Evolutionary conservation across 92 coral and sea anemone genomes (phyloP).

Genomic region (Meandrina meandrites): DNA sequence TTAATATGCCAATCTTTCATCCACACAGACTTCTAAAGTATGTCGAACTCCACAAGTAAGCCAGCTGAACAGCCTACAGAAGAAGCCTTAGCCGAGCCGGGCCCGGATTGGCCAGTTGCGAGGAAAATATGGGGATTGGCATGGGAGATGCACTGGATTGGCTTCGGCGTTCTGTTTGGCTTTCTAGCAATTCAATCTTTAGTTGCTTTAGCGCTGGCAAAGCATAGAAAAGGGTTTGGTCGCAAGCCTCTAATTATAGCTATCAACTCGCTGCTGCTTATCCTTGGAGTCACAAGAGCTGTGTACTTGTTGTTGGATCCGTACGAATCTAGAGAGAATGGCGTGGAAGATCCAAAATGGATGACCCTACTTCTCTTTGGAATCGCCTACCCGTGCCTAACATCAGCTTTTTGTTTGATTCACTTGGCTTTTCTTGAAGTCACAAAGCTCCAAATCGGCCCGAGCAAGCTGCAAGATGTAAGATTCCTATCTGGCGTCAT

Average conservation of each 20-base stretch:
- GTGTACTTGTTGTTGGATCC: conserved; percentile 77
- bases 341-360: conserved; percentile 55
- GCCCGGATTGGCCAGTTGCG: conserved; percentile 83
- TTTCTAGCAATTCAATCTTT: conserved; percentile 72
- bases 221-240: conserved; percentile 57
- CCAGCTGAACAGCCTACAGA: conserved; percentile 2
- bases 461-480: conserved; percentile 61
- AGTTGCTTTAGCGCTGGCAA: conserved; percentile 56
- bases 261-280: conserved; percentile 61
- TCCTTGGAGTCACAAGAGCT: conserved; percentile 74
- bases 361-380: conserved; percentile 64
- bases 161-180: conserved; percentile 70
- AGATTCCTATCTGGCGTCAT: conserved; percentile 69
- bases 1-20: neutral
- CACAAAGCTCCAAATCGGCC: conserved; percentile 66
- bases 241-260: conserved; percentile 66
- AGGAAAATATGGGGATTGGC: conserved; percentile 69
- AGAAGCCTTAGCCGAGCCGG: conserved; percentile 68
- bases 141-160: conserved; percentile 78
- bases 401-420: conserved; percentile 81
- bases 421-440: conserved; percentile 88
- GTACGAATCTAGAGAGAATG: conserved; percentile 77
- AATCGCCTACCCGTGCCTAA: conserved; percentile 86
- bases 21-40: neutral
- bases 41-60: neutral